These are phyloP conservation scores for Drosophila elegans DNA, from an alignment of 1,140 invertebrate species.

Conservation along the genomic window DNA sequence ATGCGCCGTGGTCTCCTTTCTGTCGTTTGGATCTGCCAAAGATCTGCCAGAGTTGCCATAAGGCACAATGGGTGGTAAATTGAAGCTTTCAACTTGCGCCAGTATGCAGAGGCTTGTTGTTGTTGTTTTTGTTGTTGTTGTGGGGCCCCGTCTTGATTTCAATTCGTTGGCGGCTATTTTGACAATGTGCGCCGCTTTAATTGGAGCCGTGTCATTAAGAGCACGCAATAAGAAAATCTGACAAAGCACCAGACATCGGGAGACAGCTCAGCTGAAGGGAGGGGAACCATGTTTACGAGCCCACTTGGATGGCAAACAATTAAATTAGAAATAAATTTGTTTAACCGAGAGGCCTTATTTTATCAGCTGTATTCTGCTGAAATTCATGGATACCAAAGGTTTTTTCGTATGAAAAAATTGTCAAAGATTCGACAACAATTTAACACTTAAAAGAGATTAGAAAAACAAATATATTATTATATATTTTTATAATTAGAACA, in stretches of 20 bases:
- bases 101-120: slow-evolving; percentile 2
- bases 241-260: slow-evolving; percentile 3
- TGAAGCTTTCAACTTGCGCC: slow-evolving; percentile 74
- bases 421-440: too few species aligned
- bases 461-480: too few species aligned
- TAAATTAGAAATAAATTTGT: slow-evolving; percentile 15
- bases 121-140: slow-evolving; percentile 1
- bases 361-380: too few species aligned
- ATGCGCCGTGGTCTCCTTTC: slow-evolving; percentile 29
- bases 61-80: slow-evolving; percentile 79
- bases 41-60: slow-evolving; percentile 56
- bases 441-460: too few species aligned
- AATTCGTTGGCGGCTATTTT: slow-evolving; percentile 77
- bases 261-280: neutral
- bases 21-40: slow-evolving; percentile 14
- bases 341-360: too few species aligned
- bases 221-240: slow-evolving; percentile 62
- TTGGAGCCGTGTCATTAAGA: slow-evolving; percentile 76
- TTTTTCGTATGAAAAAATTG: too few species aligned
- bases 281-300: neutral
- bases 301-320: neutral
- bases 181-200: slow-evolving; percentile 76
- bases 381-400: too few species aligned
- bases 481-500: too few species aligned
- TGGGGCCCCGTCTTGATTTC: slow-evolving; percentile 45